These are phyloP conservation scores for Ephialtes manifestator DNA, from an alignment of 2,888 invertebrate species.

Conservation along the genomic window DNA sequence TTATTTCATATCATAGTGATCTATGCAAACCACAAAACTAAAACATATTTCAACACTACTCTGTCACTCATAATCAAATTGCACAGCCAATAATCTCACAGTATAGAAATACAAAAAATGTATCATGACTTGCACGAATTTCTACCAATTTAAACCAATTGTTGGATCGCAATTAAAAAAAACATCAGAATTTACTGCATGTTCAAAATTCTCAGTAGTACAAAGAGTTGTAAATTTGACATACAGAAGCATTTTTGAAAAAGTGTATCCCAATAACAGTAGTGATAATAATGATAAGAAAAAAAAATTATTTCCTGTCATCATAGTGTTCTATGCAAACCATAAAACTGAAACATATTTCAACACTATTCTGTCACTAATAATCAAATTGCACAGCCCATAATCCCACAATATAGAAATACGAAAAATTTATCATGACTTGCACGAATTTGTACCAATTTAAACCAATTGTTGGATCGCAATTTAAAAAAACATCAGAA, in stretches of 20 bases:
- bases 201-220: not conserved
- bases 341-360: constrained; percentile 11
- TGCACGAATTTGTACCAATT: constrained; percentile 6
- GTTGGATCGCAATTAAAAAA: not conserved
- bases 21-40: not conserved
- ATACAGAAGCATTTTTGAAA: not conserved
- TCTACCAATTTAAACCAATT: not conserved
- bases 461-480: not conserved
- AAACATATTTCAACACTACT: not conserved
- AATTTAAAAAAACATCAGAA: not conserved
- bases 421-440: not conserved
- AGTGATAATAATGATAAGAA: constrained; percentile 5
- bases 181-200: not conserved
- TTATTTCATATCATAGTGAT: no score
- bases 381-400: not conserved
- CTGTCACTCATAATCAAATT: not conserved
- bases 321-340: no score
- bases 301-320: no score
- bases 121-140: not conserved
- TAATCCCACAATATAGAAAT: not conserved
- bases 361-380: not conserved
- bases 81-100: not conserved
- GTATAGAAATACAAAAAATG: not conserved
- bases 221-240: not conserved
- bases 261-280: not conserved